Conservation (phyloP, 2,797 vertebrate species). For the Taenioides sp. region DNA sequence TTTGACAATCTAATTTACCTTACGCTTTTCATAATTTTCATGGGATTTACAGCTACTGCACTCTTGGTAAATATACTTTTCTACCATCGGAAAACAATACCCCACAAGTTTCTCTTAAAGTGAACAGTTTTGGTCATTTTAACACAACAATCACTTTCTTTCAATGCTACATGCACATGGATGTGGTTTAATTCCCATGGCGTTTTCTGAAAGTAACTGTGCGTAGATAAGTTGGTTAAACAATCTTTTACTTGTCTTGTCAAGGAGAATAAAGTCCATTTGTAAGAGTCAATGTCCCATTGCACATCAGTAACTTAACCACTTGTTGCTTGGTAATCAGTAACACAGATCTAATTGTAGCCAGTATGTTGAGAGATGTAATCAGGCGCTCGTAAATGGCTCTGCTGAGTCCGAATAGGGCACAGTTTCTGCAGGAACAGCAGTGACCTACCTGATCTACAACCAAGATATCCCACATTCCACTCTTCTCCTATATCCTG, state of each 20-base stretch:
- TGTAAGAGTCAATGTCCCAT: conserved; percentile 19
- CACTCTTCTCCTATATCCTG: conserved; percentile 60
- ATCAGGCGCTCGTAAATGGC: conserved; percentile 65
- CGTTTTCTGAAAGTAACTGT: not conserved
- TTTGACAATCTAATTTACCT: too few species aligned
- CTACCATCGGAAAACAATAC: too few species aligned
- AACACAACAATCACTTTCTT: not conserved
- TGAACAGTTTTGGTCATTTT: too few species aligned
- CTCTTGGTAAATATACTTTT: not conserved
- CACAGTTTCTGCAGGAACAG: conserved; percentile 38
- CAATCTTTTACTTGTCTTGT: conserved; percentile 30
- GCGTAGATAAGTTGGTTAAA: conserved; percentile 25
- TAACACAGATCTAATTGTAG: conserved; percentile 75
- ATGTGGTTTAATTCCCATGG: not conserved
- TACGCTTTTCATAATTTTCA: not conserved
- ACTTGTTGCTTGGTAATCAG: conserved; percentile 63
- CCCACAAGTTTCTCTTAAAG: too few species aligned
- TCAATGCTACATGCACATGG: not conserved
- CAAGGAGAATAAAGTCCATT: conserved; percentile 32
- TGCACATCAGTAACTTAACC: conserved; percentile 58
- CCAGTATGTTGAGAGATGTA: conserved; percentile 71
- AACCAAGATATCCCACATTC: conserved; percentile 72
- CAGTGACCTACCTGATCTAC: conserved; percentile 56
- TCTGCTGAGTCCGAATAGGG: conserved; percentile 58
- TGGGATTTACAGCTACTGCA: not conserved